phyloP scores from a whole-genome alignment of 2,797 vertebrate species.

The Zalophus californianus region DNA sequence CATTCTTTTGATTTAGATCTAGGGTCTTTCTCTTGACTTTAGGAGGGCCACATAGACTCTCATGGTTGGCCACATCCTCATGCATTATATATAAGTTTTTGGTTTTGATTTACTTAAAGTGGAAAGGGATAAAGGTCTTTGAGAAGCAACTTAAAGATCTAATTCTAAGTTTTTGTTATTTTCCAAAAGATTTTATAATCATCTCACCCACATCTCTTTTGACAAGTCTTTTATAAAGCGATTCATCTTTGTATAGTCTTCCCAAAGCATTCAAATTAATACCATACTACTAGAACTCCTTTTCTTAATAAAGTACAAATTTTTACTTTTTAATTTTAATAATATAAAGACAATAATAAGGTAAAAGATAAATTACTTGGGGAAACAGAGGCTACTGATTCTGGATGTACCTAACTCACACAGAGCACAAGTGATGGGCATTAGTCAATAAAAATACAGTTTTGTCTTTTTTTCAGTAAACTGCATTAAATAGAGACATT shows the following conservation, averaged over 20 bases:
- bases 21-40: neutral
- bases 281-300: neutral
- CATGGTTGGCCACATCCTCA: neutral
- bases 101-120: conserved; percentile 30
- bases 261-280: conserved; percentile 13
- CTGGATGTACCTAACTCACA: neutral
- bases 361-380: neutral
- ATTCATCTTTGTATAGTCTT: neutral
- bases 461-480: neutral
- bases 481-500: neutral
- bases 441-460: neutral
- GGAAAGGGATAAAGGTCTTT: neutral
- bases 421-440: neutral
- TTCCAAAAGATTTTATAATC: neutral
- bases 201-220: neutral
- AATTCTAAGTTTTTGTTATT: neutral
- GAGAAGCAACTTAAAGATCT: neutral
- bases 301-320: neutral
- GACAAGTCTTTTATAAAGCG: neutral
- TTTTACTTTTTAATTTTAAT: conserved; percentile 7
- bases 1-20: neutral
- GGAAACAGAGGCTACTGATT: neutral
- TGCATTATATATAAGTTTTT: neutral
- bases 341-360: neutral
- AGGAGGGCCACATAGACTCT: neutral